Base-by-base conservation (phyloP, 2,888 invertebrate species). In the Lamellibrachia satsuma region DNA sequence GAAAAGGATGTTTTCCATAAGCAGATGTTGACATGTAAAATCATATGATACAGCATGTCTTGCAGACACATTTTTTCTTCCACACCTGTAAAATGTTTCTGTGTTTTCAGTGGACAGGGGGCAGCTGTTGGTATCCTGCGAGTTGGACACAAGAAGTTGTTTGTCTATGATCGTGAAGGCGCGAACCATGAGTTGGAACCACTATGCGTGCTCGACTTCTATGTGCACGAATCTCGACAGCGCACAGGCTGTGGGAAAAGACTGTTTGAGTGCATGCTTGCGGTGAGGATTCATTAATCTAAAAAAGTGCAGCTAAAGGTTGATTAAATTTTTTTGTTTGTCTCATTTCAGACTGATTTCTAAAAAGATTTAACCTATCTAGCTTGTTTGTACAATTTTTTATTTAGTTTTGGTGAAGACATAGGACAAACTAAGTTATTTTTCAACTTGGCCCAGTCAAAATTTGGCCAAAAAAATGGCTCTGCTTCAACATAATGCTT, bases 201-300 rank as follows among this genome's bases (percentile, higher is more conserved):
- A 0, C 97, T 98, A 22, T 99, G 99, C 96, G 97, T 99, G 93
- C 97, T 99, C 92, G 99, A 99, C 96, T 99, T 99, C 97, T 99
- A 98, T 96, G 97, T 99, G 52, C 97, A 98, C 95, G 98, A 98
- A 96, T 97, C 98, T 3, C 97, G 97, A 91, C 99, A 99, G 97
- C 97, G 99, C 93, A 97, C 97, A 96, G 99, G 99, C 3, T 97
- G 98, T 96, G 99, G 99, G 3, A 98, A 98, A 95, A 97, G 97
- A 93, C 97, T 99, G 22, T 99, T 98, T 97, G 98, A 99, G 94
- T 97, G 97, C 95, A 99, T 99, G 99, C 97, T 98, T n/a, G 95
- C 97, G 96, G 98, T 98, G 96, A 97, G 97, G 55, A 15, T 52
- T 91, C 39, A 52, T 90, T 90, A 90, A 90, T 22, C 39, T 22